Percentiles rank a stretch among this genome's conserved stretches.
These are phyloP conservation scores for Nylanderia fulva DNA, from an alignment of 1,140 invertebrate genomes.

Conservation along the genomic window DNA sequence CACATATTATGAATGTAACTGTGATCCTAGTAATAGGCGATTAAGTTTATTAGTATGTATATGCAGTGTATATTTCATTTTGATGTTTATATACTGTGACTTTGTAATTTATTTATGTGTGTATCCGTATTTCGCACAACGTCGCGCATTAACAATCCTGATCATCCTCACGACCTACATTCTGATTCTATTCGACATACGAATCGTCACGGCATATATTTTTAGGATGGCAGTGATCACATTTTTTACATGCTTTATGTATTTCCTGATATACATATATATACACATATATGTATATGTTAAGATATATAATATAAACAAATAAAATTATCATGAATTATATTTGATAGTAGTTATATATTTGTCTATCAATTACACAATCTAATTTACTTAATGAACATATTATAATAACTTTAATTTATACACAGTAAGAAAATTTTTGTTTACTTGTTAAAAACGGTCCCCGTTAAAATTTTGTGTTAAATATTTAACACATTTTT, in stretches of 20 bases:
- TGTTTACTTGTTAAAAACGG: no score
- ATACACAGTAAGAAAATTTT: no score
- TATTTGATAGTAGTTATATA: constrained; percentile 43
- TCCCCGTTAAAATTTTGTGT: no score
- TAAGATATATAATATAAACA: constrained; percentile 72
- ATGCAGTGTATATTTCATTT: constrained; percentile 63
- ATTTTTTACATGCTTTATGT: constrained; percentile 82
- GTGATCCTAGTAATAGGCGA: constrained; percentile 84
- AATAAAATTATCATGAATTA: constrained; percentile 77
- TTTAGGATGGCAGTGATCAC: constrained; percentile 70
- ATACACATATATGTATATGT: constrained; percentile 62
- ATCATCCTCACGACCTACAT: neutral
- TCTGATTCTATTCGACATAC: constrained; percentile 66
- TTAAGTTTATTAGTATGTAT: constrained; percentile 79
- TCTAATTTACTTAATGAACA: neutral
- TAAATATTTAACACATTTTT: no score
- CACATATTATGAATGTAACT: constrained; percentile 83
- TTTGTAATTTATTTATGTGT: constrained; percentile 66
- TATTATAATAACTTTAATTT: neutral
- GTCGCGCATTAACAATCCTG: constrained; percentile 31
- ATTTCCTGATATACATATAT: constrained; percentile 68
- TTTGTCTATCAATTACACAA: neutral
- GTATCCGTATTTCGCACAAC: constrained; percentile 41
- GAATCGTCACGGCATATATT: constrained; percentile 63
- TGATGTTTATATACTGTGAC: constrained; percentile 66